Percentiles rank a stretch among this genome's conserved stretches.
Conservation (phyloP, 2,113 vertebrate species). For the Ginglymostoma cirratum region DNA sequence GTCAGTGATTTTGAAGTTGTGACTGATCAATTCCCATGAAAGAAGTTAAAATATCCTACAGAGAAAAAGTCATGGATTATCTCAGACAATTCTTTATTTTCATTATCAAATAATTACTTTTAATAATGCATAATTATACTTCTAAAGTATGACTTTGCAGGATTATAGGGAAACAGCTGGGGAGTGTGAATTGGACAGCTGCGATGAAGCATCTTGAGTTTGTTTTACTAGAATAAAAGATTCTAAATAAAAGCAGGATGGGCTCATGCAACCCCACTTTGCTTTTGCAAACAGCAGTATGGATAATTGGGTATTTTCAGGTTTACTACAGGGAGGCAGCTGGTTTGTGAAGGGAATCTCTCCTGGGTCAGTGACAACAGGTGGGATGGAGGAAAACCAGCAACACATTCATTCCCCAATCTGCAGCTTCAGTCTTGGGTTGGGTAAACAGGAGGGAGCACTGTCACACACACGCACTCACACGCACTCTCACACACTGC, state of each 20-base stretch:
- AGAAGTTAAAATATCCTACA: not conserved
- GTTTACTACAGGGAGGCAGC: slow-evolving; percentile 73
- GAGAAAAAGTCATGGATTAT: not conserved
- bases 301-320: slow-evolving; percentile 63
- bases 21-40: not conserved
- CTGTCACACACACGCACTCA: not conserved
- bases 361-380: slow-evolving; percentile 53
- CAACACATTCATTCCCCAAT: slow-evolving; percentile 12
- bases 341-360: slow-evolving; percentile 62
- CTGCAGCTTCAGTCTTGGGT: not conserved
- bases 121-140: not conserved
- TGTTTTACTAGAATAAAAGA: not conserved
- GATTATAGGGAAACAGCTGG: no score
- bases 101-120: no score
- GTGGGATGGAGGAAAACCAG: slow-evolving; percentile 48
- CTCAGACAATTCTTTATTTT: not conserved
- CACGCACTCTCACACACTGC: no score
- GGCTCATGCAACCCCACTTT: not conserved
- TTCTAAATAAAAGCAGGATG: not conserved
- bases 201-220: not conserved
- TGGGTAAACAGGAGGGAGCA: not conserved
- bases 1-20: not conserved
- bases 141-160: no score
- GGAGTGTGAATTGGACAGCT: not conserved
- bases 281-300: slow-evolving; percentile 25